Conservation (phyloP, 2,113 vertebrate genomes). For the Uria lomvia region DNA sequence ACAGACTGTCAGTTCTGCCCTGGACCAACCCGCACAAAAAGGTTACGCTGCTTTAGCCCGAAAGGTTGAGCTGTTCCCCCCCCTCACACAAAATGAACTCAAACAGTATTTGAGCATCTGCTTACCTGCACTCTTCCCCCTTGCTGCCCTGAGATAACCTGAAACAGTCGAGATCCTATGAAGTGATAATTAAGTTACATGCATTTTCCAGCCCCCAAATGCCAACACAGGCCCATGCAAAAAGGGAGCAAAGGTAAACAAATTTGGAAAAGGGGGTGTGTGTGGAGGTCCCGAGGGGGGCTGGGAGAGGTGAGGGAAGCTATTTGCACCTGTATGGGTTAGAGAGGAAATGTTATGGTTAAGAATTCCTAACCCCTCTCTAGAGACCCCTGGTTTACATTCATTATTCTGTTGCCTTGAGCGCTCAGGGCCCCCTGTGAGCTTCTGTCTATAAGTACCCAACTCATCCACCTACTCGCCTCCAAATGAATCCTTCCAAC, state of each 20-base stretch:
- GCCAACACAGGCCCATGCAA: neutral
- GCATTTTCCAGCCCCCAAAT: neutral
- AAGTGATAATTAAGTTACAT: neutral
- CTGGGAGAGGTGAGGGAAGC: neutral
- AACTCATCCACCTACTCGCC: conserved; percentile 10
- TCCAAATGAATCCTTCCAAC: neutral
- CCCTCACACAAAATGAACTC: neutral
- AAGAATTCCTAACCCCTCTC: conserved; percentile 76
- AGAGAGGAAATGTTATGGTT: conserved; percentile 67
- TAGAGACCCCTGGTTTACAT: conserved; percentile 75
- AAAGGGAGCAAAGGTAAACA: neutral
- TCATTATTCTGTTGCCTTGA: conserved; percentile 80
- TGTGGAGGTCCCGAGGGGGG: neutral
- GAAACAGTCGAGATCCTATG: neutral
- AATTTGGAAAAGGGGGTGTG: neutral
- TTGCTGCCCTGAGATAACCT: neutral
- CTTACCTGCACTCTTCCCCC: neutral
- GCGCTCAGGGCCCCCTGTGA: conserved; percentile 52
- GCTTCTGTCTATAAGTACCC: conserved; percentile 41
- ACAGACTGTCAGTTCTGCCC: neutral
- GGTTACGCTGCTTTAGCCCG: neutral
- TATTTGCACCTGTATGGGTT: conserved; percentile 28
- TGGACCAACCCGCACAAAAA: neutral
- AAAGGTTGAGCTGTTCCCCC: neutral
- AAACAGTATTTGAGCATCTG: neutral